phyloP scores from a whole-genome alignment of 1,140 invertebrate species.

The Chionoecetes opilio region DNA sequence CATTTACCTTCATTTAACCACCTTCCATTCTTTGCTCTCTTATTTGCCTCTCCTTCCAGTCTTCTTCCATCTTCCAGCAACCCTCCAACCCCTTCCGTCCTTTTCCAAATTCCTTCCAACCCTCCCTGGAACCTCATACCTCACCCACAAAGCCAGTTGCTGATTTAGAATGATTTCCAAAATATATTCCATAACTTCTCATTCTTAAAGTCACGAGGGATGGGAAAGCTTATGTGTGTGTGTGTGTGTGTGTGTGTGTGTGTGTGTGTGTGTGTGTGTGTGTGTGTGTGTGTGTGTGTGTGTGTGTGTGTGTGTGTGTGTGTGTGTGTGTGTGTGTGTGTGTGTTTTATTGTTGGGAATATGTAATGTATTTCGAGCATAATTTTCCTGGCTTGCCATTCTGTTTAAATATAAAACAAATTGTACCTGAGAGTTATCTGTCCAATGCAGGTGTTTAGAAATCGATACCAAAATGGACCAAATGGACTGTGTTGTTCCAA shows the following conservation, averaged over 20 bases:
- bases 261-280: too few relatives aligned
- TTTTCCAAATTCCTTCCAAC: neutral
- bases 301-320: too few relatives aligned
- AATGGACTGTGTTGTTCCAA: too few relatives aligned
- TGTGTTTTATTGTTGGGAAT: neutral
- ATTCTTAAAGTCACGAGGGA: neutral
- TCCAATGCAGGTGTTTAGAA: too few relatives aligned
- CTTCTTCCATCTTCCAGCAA: neutral
- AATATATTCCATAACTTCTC: conserved; percentile 22
- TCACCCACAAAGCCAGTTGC: neutral
- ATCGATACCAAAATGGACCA: neutral
- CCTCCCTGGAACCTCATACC: neutral
- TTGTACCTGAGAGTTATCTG: too few relatives aligned
- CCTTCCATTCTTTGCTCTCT: too few relatives aligned
- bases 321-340: neutral
- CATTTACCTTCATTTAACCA: too few relatives aligned
- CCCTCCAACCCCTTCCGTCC: neutral
- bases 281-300: too few relatives aligned
- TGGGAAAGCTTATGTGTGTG: neutral
- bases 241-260: too few relatives aligned
- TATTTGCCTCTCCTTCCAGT: neutral
- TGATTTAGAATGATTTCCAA: conserved; percentile 2
- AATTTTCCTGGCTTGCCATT: too few relatives aligned
- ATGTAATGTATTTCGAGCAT: too few relatives aligned
- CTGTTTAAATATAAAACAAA: too few relatives aligned